Base-by-base conservation (phyloP, 92 coral and sea anemone genomes). In the Actinostola sp. region DNA sequence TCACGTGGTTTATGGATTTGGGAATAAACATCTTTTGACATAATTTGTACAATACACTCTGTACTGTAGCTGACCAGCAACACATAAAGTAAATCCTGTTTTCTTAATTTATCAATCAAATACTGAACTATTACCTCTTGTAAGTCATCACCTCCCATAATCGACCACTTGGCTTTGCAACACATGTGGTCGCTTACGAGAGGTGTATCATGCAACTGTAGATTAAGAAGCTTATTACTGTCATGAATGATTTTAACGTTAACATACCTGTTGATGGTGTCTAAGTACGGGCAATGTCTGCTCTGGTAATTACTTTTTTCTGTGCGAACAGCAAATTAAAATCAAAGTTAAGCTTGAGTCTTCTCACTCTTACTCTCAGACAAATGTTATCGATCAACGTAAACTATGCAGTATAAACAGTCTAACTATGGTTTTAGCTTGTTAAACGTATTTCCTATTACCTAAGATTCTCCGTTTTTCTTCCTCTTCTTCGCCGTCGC, bases 401-500 rank as follows among this genome's bases (percentile, higher is more conserved):
- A 7, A 39, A 7, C 29, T 5, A 17, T 11, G 29, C 11, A 16
- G 16, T 63, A 33, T 39, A 11, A 21, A 35, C 8, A 63, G 1
- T 23, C 48, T 15, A 34, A 33, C 8, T 3, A 9, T 16, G 15
- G 43, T 10, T 3, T 15, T 4, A 24, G 7, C 3, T 43, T 15
- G 19, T 33, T 2, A 30, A 3, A 67, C 4, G 32, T 10, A 30
- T 54, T 0, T 2, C 15, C 14, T 17, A 0, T 48, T 63, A 92
- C 98, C 98, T 92, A 88, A 58, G 31, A 79, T 85, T 48, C 81
- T 84, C 55, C 80, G 76, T 41, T 75, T 93, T 66, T 94, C 98
- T 67, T 94, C 98, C 46, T 94, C 98, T 61, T 92, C 97, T n/a
- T 94, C 98, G 25, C 75, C 98, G 46, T 94, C 98, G 84, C 98